Percentiles rank a stretch among this genome's conserved stretches.
These are phyloP conservation scores for Formica selysi DNA, from an alignment of 1,140 invertebrate species.

Conservation along the genomic window DNA sequence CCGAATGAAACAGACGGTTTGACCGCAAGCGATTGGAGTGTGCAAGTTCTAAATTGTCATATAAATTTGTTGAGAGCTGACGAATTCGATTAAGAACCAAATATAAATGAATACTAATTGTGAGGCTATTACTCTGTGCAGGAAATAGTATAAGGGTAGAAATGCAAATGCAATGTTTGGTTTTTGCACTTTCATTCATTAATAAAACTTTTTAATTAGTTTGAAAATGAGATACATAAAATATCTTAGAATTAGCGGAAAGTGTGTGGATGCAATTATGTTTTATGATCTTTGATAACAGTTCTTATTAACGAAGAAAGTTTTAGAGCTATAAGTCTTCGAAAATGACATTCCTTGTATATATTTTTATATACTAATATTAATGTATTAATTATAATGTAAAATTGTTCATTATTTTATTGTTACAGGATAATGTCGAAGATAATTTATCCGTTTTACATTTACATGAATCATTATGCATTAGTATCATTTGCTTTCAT, in stretches of 20 bases:
- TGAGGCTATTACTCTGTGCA: conserved; percentile 32
- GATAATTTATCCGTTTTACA: not conserved
- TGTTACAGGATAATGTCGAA: not conserved
- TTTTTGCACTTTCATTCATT: not conserved
- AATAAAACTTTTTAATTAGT: not conserved
- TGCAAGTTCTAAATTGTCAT: conserved; percentile 12
- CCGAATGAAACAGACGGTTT: conserved; percentile 3
- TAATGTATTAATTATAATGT: not conserved
- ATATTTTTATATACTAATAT: not conserved
- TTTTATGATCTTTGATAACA: not conserved
- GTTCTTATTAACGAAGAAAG: not conserved
- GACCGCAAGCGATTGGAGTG: conserved; percentile 34
- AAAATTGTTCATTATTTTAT: not conserved
- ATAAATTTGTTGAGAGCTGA: not conserved
- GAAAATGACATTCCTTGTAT: not conserved
- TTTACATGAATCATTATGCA: not conserved
- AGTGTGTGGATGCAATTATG: not conserved
- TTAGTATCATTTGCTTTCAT: no score
- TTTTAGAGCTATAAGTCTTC: not conserved
- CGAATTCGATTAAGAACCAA: conserved; percentile 23
- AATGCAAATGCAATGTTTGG: not conserved
- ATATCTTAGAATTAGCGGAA: not conserved
- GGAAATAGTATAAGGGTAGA: not conserved
- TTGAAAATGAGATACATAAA: not conserved
- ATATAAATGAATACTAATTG: conserved; percentile 17